These are phyloP conservation scores for Rhipidura dahli DNA, from an alignment of 2,113 vertebrate genomes.

Conservation along the genomic window DNA sequence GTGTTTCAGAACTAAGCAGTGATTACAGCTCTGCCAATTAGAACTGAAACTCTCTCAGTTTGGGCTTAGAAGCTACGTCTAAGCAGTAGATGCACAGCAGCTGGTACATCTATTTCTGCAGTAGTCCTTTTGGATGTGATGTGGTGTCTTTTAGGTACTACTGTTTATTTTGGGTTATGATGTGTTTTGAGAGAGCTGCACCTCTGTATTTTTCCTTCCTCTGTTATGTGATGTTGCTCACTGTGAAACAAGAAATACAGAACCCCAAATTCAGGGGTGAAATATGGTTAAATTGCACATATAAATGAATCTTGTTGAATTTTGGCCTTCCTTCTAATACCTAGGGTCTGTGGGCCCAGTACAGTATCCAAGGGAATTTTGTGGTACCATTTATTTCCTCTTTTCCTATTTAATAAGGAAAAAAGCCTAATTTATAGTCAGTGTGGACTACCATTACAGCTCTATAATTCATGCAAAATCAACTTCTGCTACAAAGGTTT, in stretches of 20 bases:
- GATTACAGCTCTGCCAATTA: background rate
- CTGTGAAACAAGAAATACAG: background rate
- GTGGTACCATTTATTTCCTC: background rate
- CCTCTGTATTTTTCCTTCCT: background rate
- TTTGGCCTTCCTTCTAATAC: background rate
- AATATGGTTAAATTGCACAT: background rate
- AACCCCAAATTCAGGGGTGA: background rate
- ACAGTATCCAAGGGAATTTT: background rate
- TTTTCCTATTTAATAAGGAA: background rate
- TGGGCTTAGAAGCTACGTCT: background rate
- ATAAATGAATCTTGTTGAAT: background rate
- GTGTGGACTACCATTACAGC: background rate
- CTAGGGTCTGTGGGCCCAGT: background rate
- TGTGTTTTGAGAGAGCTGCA: background rate
- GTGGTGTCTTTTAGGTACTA: background rate
- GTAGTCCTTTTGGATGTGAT: background rate
- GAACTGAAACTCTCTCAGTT: background rate
- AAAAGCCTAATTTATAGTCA: background rate
- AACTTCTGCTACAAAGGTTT: background rate
- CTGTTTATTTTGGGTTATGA: background rate
- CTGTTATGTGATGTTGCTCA: background rate
- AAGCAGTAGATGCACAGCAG: too few species aligned
- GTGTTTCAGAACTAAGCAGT: background rate
- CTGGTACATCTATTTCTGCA: background rate
- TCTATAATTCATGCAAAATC: constrained; percentile 1